phyloP scores from a whole-genome alignment of 2,888 invertebrate species.

The Aleiodes alternator region DNA sequence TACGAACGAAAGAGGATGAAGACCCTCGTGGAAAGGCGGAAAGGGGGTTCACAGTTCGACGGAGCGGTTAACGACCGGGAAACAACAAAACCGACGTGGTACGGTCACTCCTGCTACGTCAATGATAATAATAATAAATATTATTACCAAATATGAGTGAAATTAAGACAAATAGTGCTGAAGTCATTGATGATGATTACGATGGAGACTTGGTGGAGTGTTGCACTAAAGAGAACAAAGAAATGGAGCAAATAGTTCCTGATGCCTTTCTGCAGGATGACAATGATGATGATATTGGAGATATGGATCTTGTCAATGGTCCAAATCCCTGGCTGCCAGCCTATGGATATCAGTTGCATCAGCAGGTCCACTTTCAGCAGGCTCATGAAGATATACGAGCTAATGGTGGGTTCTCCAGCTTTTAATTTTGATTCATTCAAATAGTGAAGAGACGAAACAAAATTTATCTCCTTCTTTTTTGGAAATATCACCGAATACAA shows the following conservation, averaged over 20 bases:
- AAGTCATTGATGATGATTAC: constrained; percentile 55
- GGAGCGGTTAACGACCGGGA: constrained; percentile 66
- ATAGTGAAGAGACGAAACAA: background rate
- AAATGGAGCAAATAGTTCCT: constrained; percentile 32
- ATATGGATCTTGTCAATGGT: constrained; percentile 76
- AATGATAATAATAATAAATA: constrained; percentile 42
- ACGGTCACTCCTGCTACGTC: constrained; percentile 49
- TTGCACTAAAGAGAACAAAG: background rate
- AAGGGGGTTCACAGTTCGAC: constrained; percentile 69
- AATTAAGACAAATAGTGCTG: constrained; percentile 26
- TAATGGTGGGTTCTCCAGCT: constrained; percentile 68
- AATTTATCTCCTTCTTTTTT: constrained; percentile 30
- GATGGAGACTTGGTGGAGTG: constrained; percentile 51
- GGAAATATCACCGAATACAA: no score
- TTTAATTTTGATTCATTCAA: constrained; percentile 29
- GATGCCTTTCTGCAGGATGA: constrained; percentile 5
- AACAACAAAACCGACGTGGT: constrained; percentile 52
- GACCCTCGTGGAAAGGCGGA: constrained; percentile 58
- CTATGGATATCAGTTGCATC: constrained; percentile 84
- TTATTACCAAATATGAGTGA: constrained; percentile 41
- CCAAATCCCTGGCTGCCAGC: constrained; percentile 88
- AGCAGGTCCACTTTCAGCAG: constrained; percentile 76
- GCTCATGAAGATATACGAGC: constrained; percentile 72
- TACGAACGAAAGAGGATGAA: constrained; percentile 50
- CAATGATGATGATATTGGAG: constrained; percentile 50